Conservation (phyloP, 2,113 vertebrate genomes). For the Sinocyclocheilus anshuiensis region DNA sequence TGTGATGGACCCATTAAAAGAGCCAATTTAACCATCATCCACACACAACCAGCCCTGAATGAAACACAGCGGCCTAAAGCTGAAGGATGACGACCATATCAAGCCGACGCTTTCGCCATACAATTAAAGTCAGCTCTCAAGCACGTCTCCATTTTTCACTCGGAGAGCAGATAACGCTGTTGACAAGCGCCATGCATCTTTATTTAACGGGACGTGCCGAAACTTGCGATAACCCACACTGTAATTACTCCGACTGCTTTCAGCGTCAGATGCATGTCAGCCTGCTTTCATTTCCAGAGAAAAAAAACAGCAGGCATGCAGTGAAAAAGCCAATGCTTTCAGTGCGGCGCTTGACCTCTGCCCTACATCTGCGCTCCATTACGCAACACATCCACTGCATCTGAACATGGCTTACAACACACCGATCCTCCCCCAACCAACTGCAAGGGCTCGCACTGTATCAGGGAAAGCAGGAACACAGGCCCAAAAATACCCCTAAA, state of each 20-base stretch:
- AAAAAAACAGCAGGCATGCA: background rate
- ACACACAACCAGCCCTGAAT: background rate
- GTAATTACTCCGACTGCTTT: background rate
- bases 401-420: background rate
- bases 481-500: no score
- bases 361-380: constrained; percentile 67
- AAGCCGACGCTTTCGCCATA: constrained; percentile 7
- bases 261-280: background rate
- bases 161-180: constrained; percentile 48
- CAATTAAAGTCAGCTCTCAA: constrained; percentile 50
- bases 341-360: constrained; percentile 46
- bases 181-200: constrained; percentile 68
- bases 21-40: background rate
- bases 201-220: constrained; percentile 36
- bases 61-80: background rate
- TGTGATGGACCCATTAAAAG: background rate
- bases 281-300: background rate
- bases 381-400: constrained; percentile 46
- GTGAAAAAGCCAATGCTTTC: constrained; percentile 38
- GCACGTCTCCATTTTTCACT: constrained; percentile 25
- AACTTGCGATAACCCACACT: constrained; percentile 18
- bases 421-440: background rate
- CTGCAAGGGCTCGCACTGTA: background rate
- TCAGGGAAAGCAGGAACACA: background rate
- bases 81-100: constrained; percentile 57